Base-by-base conservation (phyloP, 2,113 vertebrate genomes). In the Lasiurus borealis region DNA sequence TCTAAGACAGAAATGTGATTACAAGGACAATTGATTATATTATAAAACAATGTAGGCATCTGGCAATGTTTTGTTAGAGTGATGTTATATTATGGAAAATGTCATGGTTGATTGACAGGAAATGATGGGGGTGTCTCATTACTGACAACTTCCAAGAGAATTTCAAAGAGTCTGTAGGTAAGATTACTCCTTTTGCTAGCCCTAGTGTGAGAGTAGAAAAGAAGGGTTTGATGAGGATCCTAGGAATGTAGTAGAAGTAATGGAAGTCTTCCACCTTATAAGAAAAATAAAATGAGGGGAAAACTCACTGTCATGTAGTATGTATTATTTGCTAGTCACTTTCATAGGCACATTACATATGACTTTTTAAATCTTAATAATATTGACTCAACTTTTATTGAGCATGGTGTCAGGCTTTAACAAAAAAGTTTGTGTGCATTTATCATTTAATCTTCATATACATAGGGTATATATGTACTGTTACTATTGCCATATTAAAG, bases 1-100 rank as follows among this genome's bases (percentile, higher is more conserved):
- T 68, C 21, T 78, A 78, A 91, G 50, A 76, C 46, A 88, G 82
- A 94, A 92, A 86, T 91, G 44, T 76, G 57, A 94, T 90, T 77
- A 83, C 52, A 90, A 84, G 80, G 48, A 75, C 36, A 91, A 62
- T 31, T 93, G 68, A 52, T 80, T 48, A 46, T 31, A 76, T 86
- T 85, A 96, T 91, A 91, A 93, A 69, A 69, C 16, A 75, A 31
- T 59, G 15, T 36, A 52, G 11, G 21, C 68, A 83, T 93, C 71
- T 87, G 84, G 46, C 16, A 95, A 13, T 86, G 40, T 94, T 95
- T 94, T 90, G 21, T 97, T 83, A 85, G 66, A 90, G 46, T 27
- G 48, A 59, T 44, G 50, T 81, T 14, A 62, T 66, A 85, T 75
- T 75, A 52, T 78, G 27, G 23, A 92, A 82, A 95, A 96, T 89